Base-by-base conservation (phyloP, 2,888 invertebrate species). In the Diplazon laetatorius region DNA sequence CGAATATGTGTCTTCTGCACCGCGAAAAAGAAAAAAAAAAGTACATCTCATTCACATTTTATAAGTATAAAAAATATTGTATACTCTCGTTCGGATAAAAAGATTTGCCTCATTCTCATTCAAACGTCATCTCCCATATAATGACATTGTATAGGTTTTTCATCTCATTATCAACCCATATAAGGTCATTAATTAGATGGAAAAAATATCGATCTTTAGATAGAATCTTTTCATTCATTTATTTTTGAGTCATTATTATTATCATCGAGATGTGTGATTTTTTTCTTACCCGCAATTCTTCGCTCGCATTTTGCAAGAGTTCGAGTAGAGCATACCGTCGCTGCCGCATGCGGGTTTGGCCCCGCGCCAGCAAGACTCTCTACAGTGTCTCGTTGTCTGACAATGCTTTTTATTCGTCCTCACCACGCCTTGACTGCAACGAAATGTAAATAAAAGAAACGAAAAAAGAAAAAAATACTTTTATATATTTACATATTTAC, bases 1-100 rank as follows among this genome's bases (percentile, higher is more conserved):
- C 97, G 89, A 97, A 97, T 9, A 97, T 96, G 91, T 97, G 97
- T 90, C 97, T 97, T 48, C 96, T 96, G 91, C n/a, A n/a, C n/a
- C n/a, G n/a, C n/a, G 35, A 92, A 92, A 42, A 10, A 46, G 9
- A 50, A 22, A 22, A 37, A 22, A 74, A 18, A 50, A 16, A 18
- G 9, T 9, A 18, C 18, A 8, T n/a, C n/a, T n/a, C n/a, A n/a
- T n/a, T n/a, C n/a, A n/a, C n/a, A n/a, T n/a, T n/a, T n/a, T n/a
- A 80, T 50, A 48, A 50, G 30, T 30, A 30, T 22, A 12, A 9
- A 30, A 63, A 9, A 6, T 30, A 10, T 37, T 20, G 46, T 18
- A 20, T n/a, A 12, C 78, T 78, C n/a, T 20, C 16, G 30, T 30
- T 30, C 30, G 4, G n/a, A n/a, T n/a, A n/a, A n/a, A n/a, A n/a